Percentiles rank a stretch among this genome's conserved stretches.
Conservation (phyloP, 2,113 vertebrate species). For the Pelusios castaneus region DNA sequence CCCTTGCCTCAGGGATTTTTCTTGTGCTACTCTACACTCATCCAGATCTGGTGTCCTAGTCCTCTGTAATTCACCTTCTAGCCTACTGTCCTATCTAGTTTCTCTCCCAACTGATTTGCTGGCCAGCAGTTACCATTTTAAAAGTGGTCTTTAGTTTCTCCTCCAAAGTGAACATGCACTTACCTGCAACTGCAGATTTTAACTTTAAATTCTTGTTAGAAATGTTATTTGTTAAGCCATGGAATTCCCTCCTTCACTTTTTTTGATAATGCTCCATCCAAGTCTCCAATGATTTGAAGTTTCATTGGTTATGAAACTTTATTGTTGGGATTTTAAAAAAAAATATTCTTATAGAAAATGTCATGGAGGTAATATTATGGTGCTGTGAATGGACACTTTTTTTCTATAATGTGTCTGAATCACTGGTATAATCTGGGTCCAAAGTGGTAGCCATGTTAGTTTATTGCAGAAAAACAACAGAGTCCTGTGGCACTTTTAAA, state of each 20-base stretch:
- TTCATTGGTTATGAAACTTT: not conserved
- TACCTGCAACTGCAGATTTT: not conserved
- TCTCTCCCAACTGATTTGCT: not conserved
- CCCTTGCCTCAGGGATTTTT: constrained; percentile 48
- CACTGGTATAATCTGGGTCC: not conserved
- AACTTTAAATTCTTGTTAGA: not conserved
- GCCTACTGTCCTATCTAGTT: constrained; percentile 36
- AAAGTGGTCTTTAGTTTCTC: constrained; percentile 64
- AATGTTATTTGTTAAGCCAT: not conserved
- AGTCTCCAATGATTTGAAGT: not conserved
- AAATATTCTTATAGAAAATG: not conserved
- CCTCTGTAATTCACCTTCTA: constrained; percentile 12
- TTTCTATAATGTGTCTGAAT: not conserved
- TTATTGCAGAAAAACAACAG: too few species aligned
- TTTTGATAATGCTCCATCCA: not conserved
- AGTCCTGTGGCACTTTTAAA: too few species aligned
- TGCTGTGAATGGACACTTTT: not conserved
- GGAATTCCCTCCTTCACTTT: not conserved
- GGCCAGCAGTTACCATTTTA: constrained; percentile 62
- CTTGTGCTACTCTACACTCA: constrained; percentile 56
- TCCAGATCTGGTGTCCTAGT: constrained; percentile 43
- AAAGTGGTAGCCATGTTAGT: too few species aligned
- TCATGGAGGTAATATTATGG: not conserved
- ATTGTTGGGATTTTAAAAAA: not conserved
- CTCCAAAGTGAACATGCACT: not conserved